A percentile compares a stretch with the other conserved stretches of the same genome.
Conservation (phyloP, 2,888 invertebrate species). For the Hedychridium roseum region DNA sequence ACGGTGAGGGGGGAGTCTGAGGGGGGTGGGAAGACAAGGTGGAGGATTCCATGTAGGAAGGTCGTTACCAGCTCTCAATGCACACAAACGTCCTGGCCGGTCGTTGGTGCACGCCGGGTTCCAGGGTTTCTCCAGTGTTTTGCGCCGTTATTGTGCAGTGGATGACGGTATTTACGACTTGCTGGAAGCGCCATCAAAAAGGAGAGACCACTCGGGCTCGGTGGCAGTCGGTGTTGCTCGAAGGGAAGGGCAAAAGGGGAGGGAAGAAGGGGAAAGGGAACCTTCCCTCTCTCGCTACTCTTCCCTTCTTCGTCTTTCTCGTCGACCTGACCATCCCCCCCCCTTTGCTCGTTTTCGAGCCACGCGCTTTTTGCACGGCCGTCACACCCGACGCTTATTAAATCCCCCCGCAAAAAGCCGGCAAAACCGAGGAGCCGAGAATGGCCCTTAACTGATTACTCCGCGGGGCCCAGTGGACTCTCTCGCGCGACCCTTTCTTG, state of each 20-base stretch:
- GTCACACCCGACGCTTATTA: conserved; percentile 46
- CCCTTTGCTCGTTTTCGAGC: neutral
- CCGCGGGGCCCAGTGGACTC: too few relatives aligned
- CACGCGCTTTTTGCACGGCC: conserved; percentile 31
- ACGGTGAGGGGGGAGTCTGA: neutral
- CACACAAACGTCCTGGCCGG: too few relatives aligned
- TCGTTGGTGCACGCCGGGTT: too few relatives aligned
- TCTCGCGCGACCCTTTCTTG: conserved; percentile 14
- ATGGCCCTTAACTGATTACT: conserved; percentile 38
- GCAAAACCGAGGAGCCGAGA: conserved; percentile 9
- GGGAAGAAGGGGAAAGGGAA: too few relatives aligned
- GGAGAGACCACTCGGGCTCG: conserved; percentile 16
- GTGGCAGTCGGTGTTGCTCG: conserved; percentile 21
- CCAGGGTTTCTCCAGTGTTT: conserved; percentile 26
- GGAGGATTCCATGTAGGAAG: conserved; percentile 14
- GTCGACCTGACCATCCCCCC: conserved; percentile 21
- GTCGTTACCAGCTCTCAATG: conserved; percentile 32
- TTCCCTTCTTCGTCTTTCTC: conserved; percentile 25
- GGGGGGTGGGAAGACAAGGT: conserved; percentile 4
- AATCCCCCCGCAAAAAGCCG: conserved; percentile 26
- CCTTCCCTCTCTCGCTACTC: conserved; percentile 8
- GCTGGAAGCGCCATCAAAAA: conserved; percentile 52
- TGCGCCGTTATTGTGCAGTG: conserved; percentile 36
- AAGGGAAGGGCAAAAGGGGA: too few relatives aligned
- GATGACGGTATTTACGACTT: conserved; percentile 50